Evolutionary conservation across 1,140 invertebrate genomes (phyloP).

Genomic region (Atopsyche davidsoni): DNA sequence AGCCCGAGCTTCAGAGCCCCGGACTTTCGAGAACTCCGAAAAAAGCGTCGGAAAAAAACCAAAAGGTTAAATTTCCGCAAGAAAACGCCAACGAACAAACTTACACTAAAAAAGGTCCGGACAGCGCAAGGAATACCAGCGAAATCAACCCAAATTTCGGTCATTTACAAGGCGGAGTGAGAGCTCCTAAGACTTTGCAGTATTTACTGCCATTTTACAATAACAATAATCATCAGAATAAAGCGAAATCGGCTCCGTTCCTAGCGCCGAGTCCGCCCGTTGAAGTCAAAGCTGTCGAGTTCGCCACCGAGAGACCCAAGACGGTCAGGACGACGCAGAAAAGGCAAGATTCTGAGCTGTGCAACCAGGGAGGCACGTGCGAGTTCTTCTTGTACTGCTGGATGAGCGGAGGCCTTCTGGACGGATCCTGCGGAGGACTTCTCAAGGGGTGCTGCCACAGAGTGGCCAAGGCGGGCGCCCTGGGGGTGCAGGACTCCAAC

Average conservation of each 20-base stretch:
- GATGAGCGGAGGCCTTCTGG: slow-evolving; percentile 82
- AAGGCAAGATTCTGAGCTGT: slow-evolving; percentile 47
- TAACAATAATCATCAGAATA: slow-evolving; percentile 6
- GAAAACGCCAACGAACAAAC: not conserved
- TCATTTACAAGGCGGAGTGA: too few relatives aligned
- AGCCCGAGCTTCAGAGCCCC: too few relatives aligned
- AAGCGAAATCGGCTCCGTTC: slow-evolving; percentile 3
- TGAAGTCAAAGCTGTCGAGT: slow-evolving; percentile 4
- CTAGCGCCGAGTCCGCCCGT: slow-evolving; percentile 14
- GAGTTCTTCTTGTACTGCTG: slow-evolving; percentile 91
- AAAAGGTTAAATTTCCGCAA: too few relatives aligned
- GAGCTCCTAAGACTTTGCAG: slow-evolving; percentile 26
- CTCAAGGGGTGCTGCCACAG: slow-evolving; percentile 84
- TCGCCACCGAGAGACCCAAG: slow-evolving; percentile 7
- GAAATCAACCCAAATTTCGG: not conserved
- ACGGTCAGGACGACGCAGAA: slow-evolving; percentile 12
- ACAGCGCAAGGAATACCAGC: not conserved
- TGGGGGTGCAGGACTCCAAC: slow-evolving; percentile 53
- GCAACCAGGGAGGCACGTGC: slow-evolving; percentile 70
- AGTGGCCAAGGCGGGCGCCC: slow-evolving; percentile 64
- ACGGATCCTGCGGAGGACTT: slow-evolving; percentile 77
- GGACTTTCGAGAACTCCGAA: too few relatives aligned
- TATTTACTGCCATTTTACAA: slow-evolving; percentile 20
- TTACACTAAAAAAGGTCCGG: not conserved
- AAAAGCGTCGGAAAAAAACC: too few relatives aligned